Evolutionary conservation across 2,113 vertebrate species (phyloP).

Genomic region (Myotis yumanensis): DNA sequence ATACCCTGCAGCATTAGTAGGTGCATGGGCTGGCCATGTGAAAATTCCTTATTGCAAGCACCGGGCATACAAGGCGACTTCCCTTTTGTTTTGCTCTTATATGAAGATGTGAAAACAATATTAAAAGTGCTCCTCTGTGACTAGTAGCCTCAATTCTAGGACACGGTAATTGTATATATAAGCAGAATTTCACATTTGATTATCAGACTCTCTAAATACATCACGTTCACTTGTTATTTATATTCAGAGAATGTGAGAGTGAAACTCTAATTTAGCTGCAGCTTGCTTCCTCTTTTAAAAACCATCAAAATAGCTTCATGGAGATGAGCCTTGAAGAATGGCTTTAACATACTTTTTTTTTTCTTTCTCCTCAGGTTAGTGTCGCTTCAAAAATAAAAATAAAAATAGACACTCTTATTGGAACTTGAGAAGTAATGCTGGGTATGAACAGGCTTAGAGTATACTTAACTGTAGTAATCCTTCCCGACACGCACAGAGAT

Average conservation of each 20-base stretch:
- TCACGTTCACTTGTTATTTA: background rate
- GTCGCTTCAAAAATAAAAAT: slow-evolving; percentile 74
- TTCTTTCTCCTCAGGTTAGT: slow-evolving; percentile 55
- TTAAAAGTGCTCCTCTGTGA: background rate
- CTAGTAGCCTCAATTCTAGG: slow-evolving; percentile 12
- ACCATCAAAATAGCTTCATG: slow-evolving; percentile 52
- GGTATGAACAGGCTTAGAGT: slow-evolving; percentile 72
- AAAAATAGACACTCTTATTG: slow-evolving; percentile 70
- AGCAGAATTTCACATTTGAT: slow-evolving; percentile 51
- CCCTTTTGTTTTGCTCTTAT: background rate
- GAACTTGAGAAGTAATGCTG: slow-evolving; percentile 57
- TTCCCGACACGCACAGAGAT: slow-evolving; percentile 63
- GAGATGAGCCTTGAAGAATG: slow-evolving; percentile 65
- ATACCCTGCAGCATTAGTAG: background rate
- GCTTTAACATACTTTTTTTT: slow-evolving; percentile 52
- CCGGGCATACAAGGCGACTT: background rate
- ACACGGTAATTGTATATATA: slow-evolving; percentile 20
- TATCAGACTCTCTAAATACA: slow-evolving; percentile 12
- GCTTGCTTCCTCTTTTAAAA: slow-evolving; percentile 2
- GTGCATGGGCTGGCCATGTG: background rate
- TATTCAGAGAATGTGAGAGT: slow-evolving; percentile 40
- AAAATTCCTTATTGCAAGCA: background rate
- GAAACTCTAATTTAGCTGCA: slow-evolving; percentile 42
- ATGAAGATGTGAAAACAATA: background rate
- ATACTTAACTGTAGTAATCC: slow-evolving; percentile 72